Base-by-base conservation (phyloP, 1,140 invertebrate species). In the Dinoponera quadriceps region DNA sequence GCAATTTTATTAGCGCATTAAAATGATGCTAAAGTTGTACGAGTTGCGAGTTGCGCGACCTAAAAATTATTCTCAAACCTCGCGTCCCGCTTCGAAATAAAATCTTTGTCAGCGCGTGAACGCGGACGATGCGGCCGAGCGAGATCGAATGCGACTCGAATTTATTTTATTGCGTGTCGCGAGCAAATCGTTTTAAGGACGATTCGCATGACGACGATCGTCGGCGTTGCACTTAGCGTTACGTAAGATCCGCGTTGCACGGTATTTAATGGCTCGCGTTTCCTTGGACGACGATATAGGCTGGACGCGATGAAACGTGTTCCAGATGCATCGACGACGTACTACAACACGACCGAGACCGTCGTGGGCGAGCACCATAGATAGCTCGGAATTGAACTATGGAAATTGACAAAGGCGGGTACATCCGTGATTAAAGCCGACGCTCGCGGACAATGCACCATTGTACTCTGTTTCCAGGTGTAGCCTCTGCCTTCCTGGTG, bases 341-440 rank as follows among this genome's bases (percentile, higher is more conserved):
- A 7, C 55, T 68, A 27, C 27, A 44, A 62, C 22, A 54, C 74
- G 69, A 65, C n/a, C 72, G 78, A 81, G 73, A 62, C 54, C 85
- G 87, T 90, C 85, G 87, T 90, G 82, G 89, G 87, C 85, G 90
- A 83, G 25, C 44, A 49, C 72, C 74, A 78, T 62, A 85, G 86
- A 78, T 60, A 63, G 49, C 48, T 66, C 74, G 51, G 87, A 77
- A 89, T 88, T 38, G 87, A 87, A 86, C 90, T 90, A 90, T 91
- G 88, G 85, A 91, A 92, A 92, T 92, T 90, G 91, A 92, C 91
- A 92, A 92, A 89, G 90, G 87, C 88, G 86, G 65, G 85, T 83
- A 90, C 91, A 91, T 91, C 88, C 89, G 91, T 89, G 91, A 91
- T 91, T 89, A 91, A 90, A 88, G 69, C 84, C 78, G 90, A 87